Conservation (phyloP, 1,140 invertebrate species). For the Trachymyrmex septentrionalis region DNA sequence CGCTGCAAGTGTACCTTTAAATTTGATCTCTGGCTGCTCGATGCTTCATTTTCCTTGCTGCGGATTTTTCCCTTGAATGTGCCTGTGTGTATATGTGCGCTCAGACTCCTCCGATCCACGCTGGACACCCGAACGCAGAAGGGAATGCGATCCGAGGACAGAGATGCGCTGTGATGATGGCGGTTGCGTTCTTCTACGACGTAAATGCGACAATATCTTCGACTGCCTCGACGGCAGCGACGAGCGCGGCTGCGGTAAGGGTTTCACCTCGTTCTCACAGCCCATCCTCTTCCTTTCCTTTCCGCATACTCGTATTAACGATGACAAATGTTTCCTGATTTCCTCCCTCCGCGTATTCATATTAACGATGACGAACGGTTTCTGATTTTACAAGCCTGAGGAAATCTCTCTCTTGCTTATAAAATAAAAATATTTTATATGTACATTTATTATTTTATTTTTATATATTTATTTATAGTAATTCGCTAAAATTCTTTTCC, state of each 20-base stretch:
- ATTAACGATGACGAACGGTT: slow-evolving; percentile 38
- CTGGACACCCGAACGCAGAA: slow-evolving; percentile 69
- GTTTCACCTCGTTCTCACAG: slow-evolving; percentile 54
- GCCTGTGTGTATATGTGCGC: slow-evolving; percentile 53
- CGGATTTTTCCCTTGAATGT: slow-evolving; percentile 49
- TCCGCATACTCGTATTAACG: slow-evolving; percentile 16
- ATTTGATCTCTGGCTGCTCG: not conserved
- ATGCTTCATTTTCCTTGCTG: not conserved
- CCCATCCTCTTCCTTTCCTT: not conserved
- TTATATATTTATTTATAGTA: not conserved
- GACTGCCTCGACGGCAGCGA: slow-evolving; percentile 89
- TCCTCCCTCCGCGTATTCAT: not conserved
- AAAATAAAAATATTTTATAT: not conserved
- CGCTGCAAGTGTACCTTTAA: not conserved
- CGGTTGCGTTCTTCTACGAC: slow-evolving; percentile 83
- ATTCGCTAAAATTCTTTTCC: not conserved
- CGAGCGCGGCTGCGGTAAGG: slow-evolving; percentile 85
- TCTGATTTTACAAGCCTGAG: not conserved
- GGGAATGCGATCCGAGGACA: slow-evolving; percentile 77
- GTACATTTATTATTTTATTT: not conserved
- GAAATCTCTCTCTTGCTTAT: not conserved
- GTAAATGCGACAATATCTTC: slow-evolving; percentile 86
- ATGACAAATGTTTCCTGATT: slow-evolving; percentile 45
- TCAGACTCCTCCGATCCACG: slow-evolving; percentile 79
- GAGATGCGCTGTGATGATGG: slow-evolving; percentile 88